A percentile compares a stretch with the other conserved stretches of the same genome.
Evolutionary conservation across 2,797 vertebrate species (phyloP).

Genomic region (Anniella stebbinsi): DNA sequence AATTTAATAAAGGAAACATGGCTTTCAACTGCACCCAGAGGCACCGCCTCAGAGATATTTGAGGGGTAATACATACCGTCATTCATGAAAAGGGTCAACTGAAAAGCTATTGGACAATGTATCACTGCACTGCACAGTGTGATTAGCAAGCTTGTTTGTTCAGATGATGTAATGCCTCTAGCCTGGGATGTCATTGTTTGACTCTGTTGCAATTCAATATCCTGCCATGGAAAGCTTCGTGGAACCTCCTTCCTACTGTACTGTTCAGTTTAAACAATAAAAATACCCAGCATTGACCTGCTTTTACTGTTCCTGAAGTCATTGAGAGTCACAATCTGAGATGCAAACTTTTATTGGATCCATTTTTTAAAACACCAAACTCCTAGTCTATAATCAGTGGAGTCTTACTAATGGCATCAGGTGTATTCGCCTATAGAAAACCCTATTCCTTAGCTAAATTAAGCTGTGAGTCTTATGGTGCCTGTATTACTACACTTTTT

Average conservation of each 20-base stretch:
- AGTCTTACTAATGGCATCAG: not conserved
- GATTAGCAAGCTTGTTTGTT: conserved; percentile 7
- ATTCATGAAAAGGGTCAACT: not conserved
- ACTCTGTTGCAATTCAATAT: conserved; percentile 13
- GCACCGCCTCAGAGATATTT: not conserved
- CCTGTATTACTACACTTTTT: not conserved
- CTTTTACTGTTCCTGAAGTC: not conserved
- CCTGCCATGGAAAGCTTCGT: conserved; percentile 8
- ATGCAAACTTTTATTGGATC: not conserved
- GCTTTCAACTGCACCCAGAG: not conserved
- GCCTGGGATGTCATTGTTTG: not conserved
- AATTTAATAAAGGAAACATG: conserved; percentile 6
- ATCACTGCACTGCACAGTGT: not conserved
- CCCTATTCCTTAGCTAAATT: not conserved
- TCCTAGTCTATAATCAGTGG: not conserved
- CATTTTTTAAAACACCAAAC: not conserved
- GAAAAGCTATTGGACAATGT: conserved; percentile 8
- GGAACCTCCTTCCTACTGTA: not conserved
- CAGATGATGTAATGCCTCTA: not conserved
- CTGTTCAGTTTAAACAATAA: not conserved
- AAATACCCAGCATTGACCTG: not conserved
- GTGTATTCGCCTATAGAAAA: not conserved
- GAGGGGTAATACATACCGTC: not conserved
- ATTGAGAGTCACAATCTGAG: not conserved
- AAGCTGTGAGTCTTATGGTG: not conserved